Base-by-base conservation (phyloP, 92 coral and sea anemone genomes). In the Epizoanthus stellaris region DNA sequence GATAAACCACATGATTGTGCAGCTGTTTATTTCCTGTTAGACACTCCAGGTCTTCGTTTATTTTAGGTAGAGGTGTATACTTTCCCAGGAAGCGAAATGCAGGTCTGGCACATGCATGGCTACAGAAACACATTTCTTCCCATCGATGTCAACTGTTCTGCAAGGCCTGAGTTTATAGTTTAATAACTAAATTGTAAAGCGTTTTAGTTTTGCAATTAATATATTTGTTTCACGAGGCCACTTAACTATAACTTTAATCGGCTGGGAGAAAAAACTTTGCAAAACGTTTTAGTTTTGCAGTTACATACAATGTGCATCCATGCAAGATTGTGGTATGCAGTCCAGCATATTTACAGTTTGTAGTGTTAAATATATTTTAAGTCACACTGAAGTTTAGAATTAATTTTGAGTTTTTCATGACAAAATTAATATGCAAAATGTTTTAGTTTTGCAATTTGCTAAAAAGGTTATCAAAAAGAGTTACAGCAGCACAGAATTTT, bases 91-190 rank as follows among this genome's bases (percentile, higher is more conserved):
- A 77, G 30, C 71, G 19, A 49, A 77, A 77, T 13, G 82, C 82
- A 9, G 82, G 53, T 0, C 10, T 19, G 1, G 82, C 82, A 17
- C 82, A 77, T 43, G 82, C 82, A 4, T 77, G 82, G 82, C 53
- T 77, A 11, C 82, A 77, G 12, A 34, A 70, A 11, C 82, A 77
- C 23, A 61, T 77, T 40, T 36, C 82, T 4, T 77, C 82, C 60
- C 82, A 77, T 17, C 42, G 72, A 62, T 77, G 82, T 63, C 58
- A 69, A 40, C 82, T 77, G 67, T 77, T 77, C 71, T 77, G 82
- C 57, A 63, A 63, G n/a, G 82, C 71, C 6, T 77, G 69, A 77
- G 67, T n/a, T 5, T 73, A 14, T 8, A 4, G 15, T 20, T 3
- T n/a, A 13, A 39, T 1, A 36, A 30, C 15, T 70, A 14, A 1